A percentile compares a stretch with the other conserved stretches of the same genome.
phyloP scores from a whole-genome alignment of 2,113 vertebrate species.

The Dipodomys stephensi region DNA sequence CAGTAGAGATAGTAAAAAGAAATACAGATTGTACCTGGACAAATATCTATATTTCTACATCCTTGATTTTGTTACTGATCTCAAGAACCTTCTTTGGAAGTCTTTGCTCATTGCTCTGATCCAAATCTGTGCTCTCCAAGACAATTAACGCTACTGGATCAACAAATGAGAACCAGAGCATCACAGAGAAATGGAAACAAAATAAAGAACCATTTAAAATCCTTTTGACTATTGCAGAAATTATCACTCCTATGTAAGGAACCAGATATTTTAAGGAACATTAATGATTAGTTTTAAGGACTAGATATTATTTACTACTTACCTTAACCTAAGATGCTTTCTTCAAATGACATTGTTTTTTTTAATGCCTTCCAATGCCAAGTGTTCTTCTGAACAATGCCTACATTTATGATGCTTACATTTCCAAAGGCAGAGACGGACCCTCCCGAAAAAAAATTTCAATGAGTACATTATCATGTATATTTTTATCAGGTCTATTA shows the following conservation, averaged over 20 bases:
- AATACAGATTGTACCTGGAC: background rate
- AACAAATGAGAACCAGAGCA: background rate
- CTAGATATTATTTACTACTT: background rate
- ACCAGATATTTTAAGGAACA: slow-evolving; percentile 15
- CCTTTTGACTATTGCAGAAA: background rate
- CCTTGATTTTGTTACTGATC: background rate
- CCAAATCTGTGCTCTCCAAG: background rate
- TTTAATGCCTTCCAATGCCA: background rate
- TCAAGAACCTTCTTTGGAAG: background rate
- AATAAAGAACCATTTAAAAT: background rate
- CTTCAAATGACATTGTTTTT: background rate
- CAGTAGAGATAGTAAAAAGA: background rate
- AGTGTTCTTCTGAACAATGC: background rate
- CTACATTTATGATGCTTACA: background rate
- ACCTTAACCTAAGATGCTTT: background rate
- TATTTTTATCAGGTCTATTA: background rate
- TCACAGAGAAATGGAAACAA: background rate
- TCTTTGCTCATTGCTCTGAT: background rate
- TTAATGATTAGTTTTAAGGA: background rate
- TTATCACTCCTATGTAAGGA: background rate
- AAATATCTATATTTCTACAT: background rate
- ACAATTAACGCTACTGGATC: background rate
- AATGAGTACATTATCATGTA: background rate
- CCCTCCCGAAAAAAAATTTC: background rate
- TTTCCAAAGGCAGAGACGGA: background rate